Conservation (phyloP, 2,888 invertebrate genomes). For the Epiblema foenella region DNA sequence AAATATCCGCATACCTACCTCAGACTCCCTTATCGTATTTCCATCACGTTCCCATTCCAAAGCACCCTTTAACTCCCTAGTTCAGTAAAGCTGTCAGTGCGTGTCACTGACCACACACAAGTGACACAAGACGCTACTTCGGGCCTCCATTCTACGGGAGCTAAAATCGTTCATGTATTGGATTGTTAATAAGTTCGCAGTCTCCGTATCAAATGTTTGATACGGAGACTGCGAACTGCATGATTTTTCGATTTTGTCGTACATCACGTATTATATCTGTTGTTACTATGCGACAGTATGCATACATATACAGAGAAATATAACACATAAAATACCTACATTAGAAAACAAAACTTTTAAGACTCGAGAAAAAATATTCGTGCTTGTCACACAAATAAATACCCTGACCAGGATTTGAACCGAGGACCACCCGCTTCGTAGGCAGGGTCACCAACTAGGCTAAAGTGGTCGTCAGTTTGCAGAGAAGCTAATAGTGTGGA, state of each 20-base stretch:
- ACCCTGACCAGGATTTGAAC: no score
- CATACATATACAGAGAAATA: no score
- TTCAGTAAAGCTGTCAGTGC: slow-evolving; percentile 32
- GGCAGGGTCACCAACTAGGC: no score
- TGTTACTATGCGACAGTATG: no score
- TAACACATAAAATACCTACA: no score
- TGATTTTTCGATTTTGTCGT: not conserved
- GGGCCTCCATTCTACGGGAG: not conserved
- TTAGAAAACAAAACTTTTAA: no score
- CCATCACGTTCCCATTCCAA: slow-evolving; percentile 24
- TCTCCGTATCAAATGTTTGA: not conserved
- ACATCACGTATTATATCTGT: not conserved
- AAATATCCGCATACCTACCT: not conserved
- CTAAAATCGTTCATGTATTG: not conserved
- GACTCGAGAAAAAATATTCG: no score
- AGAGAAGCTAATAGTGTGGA: no score
- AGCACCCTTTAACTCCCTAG: slow-evolving; percentile 30
- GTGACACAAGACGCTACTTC: slow-evolving; percentile 38
- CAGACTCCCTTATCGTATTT: not conserved
- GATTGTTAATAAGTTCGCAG: not conserved
- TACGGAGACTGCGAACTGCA: no score
- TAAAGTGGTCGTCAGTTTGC: no score
- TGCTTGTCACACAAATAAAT: no score
- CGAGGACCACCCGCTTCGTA: no score
- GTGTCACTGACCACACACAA: slow-evolving; percentile 49